Evolutionary conservation across 2,113 vertebrate genomes (phyloP).

Genomic region (Hassar affinis): DNA sequence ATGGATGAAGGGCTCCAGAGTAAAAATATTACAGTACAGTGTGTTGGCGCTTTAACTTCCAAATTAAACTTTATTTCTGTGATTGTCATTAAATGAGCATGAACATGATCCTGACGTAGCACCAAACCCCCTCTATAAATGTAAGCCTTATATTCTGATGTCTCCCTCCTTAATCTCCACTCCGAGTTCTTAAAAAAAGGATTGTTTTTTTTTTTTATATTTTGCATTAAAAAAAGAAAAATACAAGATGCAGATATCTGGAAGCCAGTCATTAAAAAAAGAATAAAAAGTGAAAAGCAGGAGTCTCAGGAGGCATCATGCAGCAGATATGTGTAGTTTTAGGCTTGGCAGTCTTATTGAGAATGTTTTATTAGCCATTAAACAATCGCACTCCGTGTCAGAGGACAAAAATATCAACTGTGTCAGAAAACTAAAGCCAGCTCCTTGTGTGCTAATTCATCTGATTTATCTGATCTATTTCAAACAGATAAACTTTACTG

Average conservation of each 20-base stretch:
- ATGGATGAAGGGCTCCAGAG: constrained; percentile 26
- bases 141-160: constrained; percentile 31
- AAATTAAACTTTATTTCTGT: neutral
- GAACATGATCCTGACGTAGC: neutral
- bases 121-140: neutral
- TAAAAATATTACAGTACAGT: constrained; percentile 1
- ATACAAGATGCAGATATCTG: constrained; percentile 46
- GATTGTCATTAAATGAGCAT: neutral
- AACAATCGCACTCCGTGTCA: no score
- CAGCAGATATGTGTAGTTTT: constrained; percentile 67
- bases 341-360: constrained; percentile 84
- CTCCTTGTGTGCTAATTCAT: no score
- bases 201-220: no score
- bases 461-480: no score
- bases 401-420: no score
- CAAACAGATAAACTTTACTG: no score
- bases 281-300: constrained; percentile 64
- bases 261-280: constrained; percentile 37
- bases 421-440: no score
- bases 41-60: neutral
- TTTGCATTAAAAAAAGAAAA: constrained; percentile 4
- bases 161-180: constrained; percentile 38
- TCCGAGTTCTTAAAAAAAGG: constrained; percentile 45
- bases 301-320: constrained; percentile 76
- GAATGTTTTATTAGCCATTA: constrained; percentile 34